Evolutionary conservation across 2,888 invertebrate genomes (phyloP), one percentile per base, ranked within the genome.

Genomic region (Helleia helle): DNA sequence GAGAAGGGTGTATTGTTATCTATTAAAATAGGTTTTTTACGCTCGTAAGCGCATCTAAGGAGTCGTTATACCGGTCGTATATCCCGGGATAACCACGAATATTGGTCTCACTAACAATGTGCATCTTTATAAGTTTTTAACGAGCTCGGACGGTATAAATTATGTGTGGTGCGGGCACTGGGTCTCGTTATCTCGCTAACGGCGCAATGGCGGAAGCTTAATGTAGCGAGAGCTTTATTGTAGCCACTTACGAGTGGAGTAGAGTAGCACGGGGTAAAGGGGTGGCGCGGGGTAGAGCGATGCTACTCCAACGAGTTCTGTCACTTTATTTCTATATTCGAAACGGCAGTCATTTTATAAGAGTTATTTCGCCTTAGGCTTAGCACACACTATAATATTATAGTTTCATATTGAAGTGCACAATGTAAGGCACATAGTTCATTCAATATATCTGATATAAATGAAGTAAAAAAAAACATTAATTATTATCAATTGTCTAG

Each of bases 81-180:
- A 75, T 75, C 69, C 67, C 63, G 63, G 65, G 71, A 67, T 66
- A 71, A 57, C 73, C 71, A 71, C 74, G 81, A 81, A 81, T 81
- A 83, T 83, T 84, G 83, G 79, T 77, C 71, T 64, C 71, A 66
- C 80, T 81, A 84, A 84, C 83, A 84, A 83, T 81, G 83, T 81
- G 80, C 81, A 80, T 84, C 83, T 84, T 84, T 84, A 81, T 83
- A 84, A 84, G 81, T 84, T 84, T 84, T 83, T 84, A 84, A 84
- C 83, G 84, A 83, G 83, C 80, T 77, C 72, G 71, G 76, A 71
- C 83, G 80, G 80, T 77, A 81, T 81, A 84, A 84, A 81, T 81
- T 83, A 83, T 80, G 81, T 79, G 73, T 70, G 72, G 68, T 71
- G 69, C 75, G 74, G 74, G 71, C 74, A 75, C 66, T 71, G 75